A percentile compares a stretch with the other conserved stretches of the same genome.
Evolutionary conservation across 2,797 vertebrate genomes (phyloP).

Genomic region (Xenopus petersii): DNA sequence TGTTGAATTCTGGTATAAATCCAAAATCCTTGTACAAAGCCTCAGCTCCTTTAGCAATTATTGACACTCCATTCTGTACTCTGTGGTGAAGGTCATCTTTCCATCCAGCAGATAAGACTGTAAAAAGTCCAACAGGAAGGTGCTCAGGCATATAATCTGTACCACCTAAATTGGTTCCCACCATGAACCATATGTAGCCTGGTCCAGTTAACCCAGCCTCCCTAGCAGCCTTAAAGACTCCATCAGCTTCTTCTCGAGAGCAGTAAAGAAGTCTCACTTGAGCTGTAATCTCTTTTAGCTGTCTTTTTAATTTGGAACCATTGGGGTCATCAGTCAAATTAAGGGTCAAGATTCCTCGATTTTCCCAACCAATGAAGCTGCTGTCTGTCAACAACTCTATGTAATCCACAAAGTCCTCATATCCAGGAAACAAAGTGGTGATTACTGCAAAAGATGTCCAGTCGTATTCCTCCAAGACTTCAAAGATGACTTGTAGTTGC

Average conservation of each 20-base stretch:
- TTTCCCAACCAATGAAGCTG: slow-evolving; percentile 94
- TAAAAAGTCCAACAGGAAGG: slow-evolving; percentile 83
- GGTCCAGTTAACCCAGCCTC: slow-evolving; percentile 84
- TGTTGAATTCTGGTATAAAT: slow-evolving; percentile 84
- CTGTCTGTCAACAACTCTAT: slow-evolving; percentile 91
- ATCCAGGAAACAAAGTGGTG: slow-evolving; percentile 87
- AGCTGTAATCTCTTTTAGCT: slow-evolving; percentile 86
- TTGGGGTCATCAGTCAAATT: slow-evolving; percentile 83
- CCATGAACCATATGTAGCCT: slow-evolving; percentile 91
- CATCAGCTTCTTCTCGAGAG: slow-evolving; percentile 87
- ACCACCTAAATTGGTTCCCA: slow-evolving; percentile 82
- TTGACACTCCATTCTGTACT: slow-evolving; percentile 84
- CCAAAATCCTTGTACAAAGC: slow-evolving; percentile 85
- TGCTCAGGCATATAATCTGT: slow-evolving; percentile 70
- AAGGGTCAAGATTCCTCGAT: slow-evolving; percentile 86
- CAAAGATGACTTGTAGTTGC: slow-evolving; percentile 90
- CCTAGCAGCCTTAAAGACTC: slow-evolving; percentile 82
- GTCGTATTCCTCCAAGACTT: slow-evolving; percentile 94
- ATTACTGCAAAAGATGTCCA: slow-evolving; percentile 92
- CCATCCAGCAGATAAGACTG: slow-evolving; percentile 87
- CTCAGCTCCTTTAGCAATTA: slow-evolving; percentile 87
- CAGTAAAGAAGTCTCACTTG: slow-evolving; percentile 94
- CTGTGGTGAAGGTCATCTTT: slow-evolving; percentile 81
- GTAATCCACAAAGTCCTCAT: slow-evolving; percentile 88
- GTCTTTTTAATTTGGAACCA: slow-evolving; percentile 76